Evolutionary conservation across 2,888 invertebrate genomes (phyloP).

Genomic region (Monoplex corrugatus): DNA sequence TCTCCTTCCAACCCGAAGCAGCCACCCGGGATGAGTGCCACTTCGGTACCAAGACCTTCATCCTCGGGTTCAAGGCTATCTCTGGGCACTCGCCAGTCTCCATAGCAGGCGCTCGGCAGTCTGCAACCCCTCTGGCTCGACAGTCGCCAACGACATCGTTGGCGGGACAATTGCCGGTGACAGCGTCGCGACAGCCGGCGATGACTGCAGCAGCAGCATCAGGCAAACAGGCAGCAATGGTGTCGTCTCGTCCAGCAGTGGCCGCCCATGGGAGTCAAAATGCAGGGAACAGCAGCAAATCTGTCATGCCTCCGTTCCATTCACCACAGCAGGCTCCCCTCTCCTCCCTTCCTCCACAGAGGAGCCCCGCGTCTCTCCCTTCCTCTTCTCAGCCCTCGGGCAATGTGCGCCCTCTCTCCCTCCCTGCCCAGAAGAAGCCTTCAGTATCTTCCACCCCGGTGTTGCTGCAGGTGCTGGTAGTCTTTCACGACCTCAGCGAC

Average conservation of each 20-base stretch:
- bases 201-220: conserved; percentile 13
- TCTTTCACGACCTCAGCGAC: background rate
- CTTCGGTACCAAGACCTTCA: too few relatives aligned
- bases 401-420: background rate
- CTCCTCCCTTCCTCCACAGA: background rate
- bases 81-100: background rate
- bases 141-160: background rate
- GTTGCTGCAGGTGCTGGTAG: background rate
- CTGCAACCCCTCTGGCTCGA: conserved; percentile 6
- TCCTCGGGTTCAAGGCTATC: background rate
- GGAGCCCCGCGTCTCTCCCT: background rate
- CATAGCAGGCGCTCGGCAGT: background rate
- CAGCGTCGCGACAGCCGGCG: background rate
- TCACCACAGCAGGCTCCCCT: background rate
- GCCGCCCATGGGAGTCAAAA: too few relatives aligned
- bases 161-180: background rate
- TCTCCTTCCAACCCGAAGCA: conserved; percentile 13
- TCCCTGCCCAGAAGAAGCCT: background rate
- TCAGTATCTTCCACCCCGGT: background rate
- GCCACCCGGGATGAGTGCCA: too few relatives aligned
- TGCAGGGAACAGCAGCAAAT: conserved; percentile 5
- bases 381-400: background rate
- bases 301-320: conserved; percentile 26
- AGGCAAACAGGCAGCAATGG: background rate
- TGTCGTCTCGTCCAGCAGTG: background rate